Base-by-base conservation (phyloP, 2,888 invertebrate genomes). In the Spicauda simplicius region DNA sequence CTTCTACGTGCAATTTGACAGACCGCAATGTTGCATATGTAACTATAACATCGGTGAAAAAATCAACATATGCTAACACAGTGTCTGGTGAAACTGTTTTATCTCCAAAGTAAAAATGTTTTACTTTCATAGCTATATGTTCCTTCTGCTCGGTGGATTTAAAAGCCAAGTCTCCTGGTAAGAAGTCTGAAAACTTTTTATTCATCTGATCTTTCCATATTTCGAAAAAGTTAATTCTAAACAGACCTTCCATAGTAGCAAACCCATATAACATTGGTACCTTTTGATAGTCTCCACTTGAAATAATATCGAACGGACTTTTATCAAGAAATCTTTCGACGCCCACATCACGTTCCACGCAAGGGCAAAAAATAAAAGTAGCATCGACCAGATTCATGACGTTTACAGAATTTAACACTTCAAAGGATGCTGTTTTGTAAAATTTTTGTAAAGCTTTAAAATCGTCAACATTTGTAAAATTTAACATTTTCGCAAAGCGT, bases 31-130 rank as follows among this genome's bases (percentile, higher is more conserved):
- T 77, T 8, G 79, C 71, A 70, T 76, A 78, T 3, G 60, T 72
- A 62, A 82, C 76, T 0, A 77, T 0, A 10, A 75, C 45, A 93
- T 95, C 89, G 3, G 79, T 64, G 55, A 77, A 76, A 54, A 74
- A 82, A 48, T 72, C 53, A 0, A 71, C 64, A 50, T 69, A 81
- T 7, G 63, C 5, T n/a, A 76, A 55, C 25, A 77, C 37, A 10
- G 65, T 77, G 0, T 71, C 69, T 25, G 72, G 70, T 0, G 67
- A 68, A 11, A 83, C 71, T 4, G 69, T 54, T 45, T 75, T 45
- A 18, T 77, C 69, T 12, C 80, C 81, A 69, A 84, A 84, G 71
- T 82, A 82, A 71, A 80, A 82, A 8, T 78, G 62, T 71, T 80
- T 82, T 1, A 80, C 70, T 59, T 64, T 67, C 50, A 69, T 62